Evolutionary conservation across 2,797 vertebrate species (phyloP), one percentile per base, ranked within the genome.

Genomic region (Darevskia mixta): DNA sequence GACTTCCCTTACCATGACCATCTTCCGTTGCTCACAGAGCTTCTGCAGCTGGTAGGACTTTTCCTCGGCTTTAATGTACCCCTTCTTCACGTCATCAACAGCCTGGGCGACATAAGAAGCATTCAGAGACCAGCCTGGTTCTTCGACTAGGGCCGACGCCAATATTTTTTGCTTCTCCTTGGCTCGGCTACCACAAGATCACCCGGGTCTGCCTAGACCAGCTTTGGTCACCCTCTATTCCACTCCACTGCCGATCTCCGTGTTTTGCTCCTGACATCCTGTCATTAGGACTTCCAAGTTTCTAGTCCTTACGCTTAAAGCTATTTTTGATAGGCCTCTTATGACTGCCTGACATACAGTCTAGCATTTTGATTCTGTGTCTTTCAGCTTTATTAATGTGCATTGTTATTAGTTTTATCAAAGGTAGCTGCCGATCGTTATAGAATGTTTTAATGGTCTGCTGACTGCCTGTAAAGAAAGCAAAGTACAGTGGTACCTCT

Each of bases 11-110:
- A 99, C 99, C 98, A 98, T 98, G 84, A 98, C 96, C 97, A 98
- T 98, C 95, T 99, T 99, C 86, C 97, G 97, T 94, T 99, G 99
- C 96, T 99, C 98, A 0, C 97, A 98, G 29, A 99, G 97, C 94
- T 98, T 99, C 96, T 99, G 98, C 43, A 99, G 95, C 94, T 99
- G 98, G 95, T 99, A 99, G 43, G 98, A 98, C 94, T 99, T 98
- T 94, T 99, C 98, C 80, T 98, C 98, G 0, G 97, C 98, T 97
- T 99, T 99, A 92, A 99, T 97, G 91, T 98, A 98, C 64, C 98
- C 98, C 95, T 97, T 98, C 95, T 98, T 99, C 90, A 99, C 98
- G 29, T 99, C 99, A 86, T 99, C 98, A 15, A 98, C 93, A 17
- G 98, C 98, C 99, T 99, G 94, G 29, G 86, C 5, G 86, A 87